Base-by-base conservation (phyloP, 2,888 invertebrate species). In the Pasiphila rectangulata region DNA sequence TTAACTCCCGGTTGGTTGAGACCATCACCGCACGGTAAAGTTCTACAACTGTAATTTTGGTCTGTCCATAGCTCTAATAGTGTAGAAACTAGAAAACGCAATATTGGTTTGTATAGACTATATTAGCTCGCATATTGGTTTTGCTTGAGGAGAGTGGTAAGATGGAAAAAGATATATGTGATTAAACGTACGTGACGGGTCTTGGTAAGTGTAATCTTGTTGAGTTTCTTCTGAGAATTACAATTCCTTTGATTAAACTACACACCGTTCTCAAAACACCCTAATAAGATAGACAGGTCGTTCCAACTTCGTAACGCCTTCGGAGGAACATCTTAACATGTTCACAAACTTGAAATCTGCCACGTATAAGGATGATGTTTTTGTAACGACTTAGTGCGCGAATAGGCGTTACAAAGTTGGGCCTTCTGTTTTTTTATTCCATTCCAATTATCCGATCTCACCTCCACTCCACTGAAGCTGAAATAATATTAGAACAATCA, bases 1-100 rank as follows among this genome's bases (percentile, higher is more conserved):
- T 68, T 84, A 83, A 80, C 77, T 74, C 74, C 79, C 75, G 62
- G 75, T 79, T 77, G 72, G 69, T 77, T 75, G 61, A 78, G 75
- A 80, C 64, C 76, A 75, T 73, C 85, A 84, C 71, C 75, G 87
- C 86, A 87, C 87, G 87, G 85, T 87, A 86, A 85, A 72, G 72
- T 79, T 80, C 67, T 73, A 72, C 65, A 63, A 76, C 57, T 72
- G 63, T 74, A 69, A 65, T 66, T n/a, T n/a, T 55, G 53, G 65
- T 60, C 46, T 60, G 52, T 56, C 56, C 53, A 59, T 58, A 65
- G 57, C 64, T 63, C 63, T 54, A 64, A 60, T 56, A 52, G 63
- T 67, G 65, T 75, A 37, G 74, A 74, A 75, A 70, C 54, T 76
- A 69, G 67, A 19, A 61, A 56, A 65, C 61, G 49, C 63, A 51